Conservation (phyloP, 1,140 invertebrate genomes). For the Pseudomyrmex pallidus region DNA sequence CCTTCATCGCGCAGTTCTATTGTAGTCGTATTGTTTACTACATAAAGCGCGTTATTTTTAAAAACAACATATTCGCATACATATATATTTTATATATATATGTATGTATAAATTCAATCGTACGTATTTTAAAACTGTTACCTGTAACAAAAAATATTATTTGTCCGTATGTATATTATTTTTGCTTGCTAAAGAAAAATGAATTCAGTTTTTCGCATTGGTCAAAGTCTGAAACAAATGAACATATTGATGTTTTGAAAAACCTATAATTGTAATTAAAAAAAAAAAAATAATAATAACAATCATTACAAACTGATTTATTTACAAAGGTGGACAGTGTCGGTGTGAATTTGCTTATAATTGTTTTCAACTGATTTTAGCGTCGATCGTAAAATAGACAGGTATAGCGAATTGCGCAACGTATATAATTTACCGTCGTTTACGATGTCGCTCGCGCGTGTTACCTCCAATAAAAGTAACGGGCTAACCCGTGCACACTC, state of each 20-base stretch:
- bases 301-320: too few species aligned
- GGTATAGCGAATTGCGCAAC: not conserved
- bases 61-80: not conserved
- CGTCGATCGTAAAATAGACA: not conserved
- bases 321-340: too few species aligned
- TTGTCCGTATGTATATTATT: not conserved
- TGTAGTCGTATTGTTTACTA: conserved; percentile 4
- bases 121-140: not conserved
- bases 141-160: not conserved
- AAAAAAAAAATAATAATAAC: too few species aligned
- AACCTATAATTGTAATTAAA: too few species aligned
- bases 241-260: not conserved
- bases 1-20: not conserved
- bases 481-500: too few species aligned
- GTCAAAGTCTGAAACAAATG: not conserved
- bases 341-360: too few species aligned
- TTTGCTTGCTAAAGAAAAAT: not conserved
- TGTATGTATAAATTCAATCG: too few species aligned
- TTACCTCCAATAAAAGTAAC: conserved; percentile 3
- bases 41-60: not conserved
- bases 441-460: not conserved
- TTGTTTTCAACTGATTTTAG: not conserved
- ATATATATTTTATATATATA: not conserved
- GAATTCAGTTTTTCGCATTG: not conserved
- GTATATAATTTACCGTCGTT: not conserved